Conservation (phyloP, 2,888 invertebrate genomes). For the Nomada hirtipes region DNA sequence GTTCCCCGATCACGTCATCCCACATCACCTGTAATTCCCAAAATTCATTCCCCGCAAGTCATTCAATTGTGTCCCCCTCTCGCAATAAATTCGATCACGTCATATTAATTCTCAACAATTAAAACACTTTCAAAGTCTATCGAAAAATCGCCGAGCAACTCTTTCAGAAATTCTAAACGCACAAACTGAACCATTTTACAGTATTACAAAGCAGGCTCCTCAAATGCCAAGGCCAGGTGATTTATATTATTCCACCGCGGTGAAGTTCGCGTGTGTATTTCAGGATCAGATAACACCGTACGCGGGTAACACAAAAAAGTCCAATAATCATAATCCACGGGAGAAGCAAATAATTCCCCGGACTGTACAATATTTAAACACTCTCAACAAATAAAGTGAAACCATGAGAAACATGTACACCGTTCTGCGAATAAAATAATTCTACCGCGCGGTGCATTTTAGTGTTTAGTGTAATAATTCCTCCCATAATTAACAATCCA, state of each 20-base stretch:
- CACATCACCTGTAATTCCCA: conserved; percentile 86
- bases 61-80: too few relatives aligned
- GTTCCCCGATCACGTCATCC: conserved; percentile 90
- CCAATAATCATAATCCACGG: neutral
- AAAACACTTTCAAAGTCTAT: neutral
- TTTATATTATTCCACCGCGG: neutral
- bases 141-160: neutral
- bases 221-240: neutral
- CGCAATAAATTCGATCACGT: too few relatives aligned
- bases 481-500: neutral
- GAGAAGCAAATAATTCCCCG: neutral
- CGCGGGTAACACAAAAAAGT: neutral
- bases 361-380: too few relatives aligned
- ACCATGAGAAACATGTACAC: too few relatives aligned
- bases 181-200: too few relatives aligned
- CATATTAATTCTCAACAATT: too few relatives aligned
- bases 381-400: too few relatives aligned
- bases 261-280: neutral
- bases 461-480: too few relatives aligned
- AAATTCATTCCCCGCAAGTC: neutral
- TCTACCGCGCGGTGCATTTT: too few relatives aligned
- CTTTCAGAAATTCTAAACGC: too few relatives aligned
- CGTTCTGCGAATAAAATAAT: too few relatives aligned
- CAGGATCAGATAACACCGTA: neutral
- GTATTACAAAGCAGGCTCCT: neutral